These are phyloP conservation scores for Hirudinaria manillensis DNA, from an alignment of 2,888 invertebrate genomes.

Conservation along the genomic window DNA sequence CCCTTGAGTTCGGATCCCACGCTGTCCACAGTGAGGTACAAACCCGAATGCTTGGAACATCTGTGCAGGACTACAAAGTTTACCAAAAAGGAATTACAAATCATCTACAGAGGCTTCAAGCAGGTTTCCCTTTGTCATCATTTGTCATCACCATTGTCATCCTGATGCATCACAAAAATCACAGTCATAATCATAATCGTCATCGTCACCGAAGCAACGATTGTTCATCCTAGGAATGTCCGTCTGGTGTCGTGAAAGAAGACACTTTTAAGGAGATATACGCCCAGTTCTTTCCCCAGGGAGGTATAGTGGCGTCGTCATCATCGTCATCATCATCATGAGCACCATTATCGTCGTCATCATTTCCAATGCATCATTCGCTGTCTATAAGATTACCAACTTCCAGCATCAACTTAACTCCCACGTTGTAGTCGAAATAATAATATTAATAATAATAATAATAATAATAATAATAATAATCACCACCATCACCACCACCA, in stretches of 20 bases:
- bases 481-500: no score
- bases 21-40: constrained; percentile 67
- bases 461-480: no score
- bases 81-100: constrained; percentile 55
- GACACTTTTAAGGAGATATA: constrained; percentile 29
- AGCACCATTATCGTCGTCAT: not conserved
- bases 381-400: no score
- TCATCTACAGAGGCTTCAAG: constrained; percentile 12
- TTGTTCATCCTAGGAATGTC: constrained; percentile 27
- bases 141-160: no score
- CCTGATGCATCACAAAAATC: no score
- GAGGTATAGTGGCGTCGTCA: constrained; percentile 21
- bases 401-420: no score
- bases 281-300: constrained; percentile 32
- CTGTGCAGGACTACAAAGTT: constrained; percentile 83
- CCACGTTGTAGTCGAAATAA: no score
- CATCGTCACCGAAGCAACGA: not conserved
- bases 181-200: not conserved
- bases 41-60: constrained; percentile 86
- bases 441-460: no score
- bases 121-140: not conserved
- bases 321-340: constrained; percentile 3
- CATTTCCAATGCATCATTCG: no score
- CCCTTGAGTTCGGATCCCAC: not conserved
- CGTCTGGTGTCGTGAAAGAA: constrained; percentile 25